Percentiles rank a stretch among this genome's conserved stretches.
Conservation (phyloP, 2,797 vertebrate species). For the Salmo trutta region DNA sequence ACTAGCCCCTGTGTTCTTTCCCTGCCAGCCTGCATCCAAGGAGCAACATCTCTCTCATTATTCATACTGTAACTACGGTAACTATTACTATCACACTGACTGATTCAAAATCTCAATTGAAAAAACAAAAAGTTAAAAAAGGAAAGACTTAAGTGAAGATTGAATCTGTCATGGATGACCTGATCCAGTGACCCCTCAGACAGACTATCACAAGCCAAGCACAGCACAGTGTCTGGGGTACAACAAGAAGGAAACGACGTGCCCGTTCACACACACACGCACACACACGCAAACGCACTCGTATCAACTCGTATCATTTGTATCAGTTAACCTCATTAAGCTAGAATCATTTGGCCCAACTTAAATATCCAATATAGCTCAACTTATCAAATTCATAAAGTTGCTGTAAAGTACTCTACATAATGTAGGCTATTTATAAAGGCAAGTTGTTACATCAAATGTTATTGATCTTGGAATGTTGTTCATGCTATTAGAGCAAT, state of each 20-base stretch:
- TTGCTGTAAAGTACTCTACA: neutral
- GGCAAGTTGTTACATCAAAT: neutral
- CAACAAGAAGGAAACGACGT: neutral
- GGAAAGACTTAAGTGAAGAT: neutral
- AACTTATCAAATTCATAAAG: slow-evolving; percentile 8
- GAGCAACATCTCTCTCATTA: neutral
- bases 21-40: neutral
- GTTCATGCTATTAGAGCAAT: slow-evolving; percentile 28
- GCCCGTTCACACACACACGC: too few relatives aligned
- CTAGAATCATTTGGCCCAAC: neutral
- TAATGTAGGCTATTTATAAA: neutral
- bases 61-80: neutral
- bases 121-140: neutral
- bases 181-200: neutral
- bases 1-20: slow-evolving; percentile 10
- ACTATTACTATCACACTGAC: neutral
- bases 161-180: neutral
- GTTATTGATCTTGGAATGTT: slow-evolving; percentile 6
- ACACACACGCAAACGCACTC: neutral
- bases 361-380: neutral
- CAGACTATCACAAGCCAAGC: neutral
- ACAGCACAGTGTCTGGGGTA: neutral
- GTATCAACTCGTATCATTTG: neutral
- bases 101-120: neutral
- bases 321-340: neutral